Evolutionary conservation across 2,888 invertebrate species (phyloP), one percentile per base, ranked within the genome.

Genomic region (Ennomos quercinarius): DNA sequence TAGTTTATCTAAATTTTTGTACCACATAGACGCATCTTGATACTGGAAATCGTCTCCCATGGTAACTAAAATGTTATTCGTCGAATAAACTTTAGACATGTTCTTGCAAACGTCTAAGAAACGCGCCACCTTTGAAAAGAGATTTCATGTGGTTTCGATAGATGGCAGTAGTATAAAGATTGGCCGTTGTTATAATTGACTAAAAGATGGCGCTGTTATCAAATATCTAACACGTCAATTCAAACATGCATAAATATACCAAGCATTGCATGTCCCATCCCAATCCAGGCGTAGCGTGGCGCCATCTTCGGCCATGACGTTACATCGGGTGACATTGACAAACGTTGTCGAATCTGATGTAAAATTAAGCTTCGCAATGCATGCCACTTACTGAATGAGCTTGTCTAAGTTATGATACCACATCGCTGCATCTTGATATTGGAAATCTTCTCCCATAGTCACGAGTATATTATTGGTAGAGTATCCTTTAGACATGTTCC

Each of bases 41-140:
- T 97, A 98, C 72, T 96, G 95, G 81, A 99, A 99, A 86, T 99
- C 98, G 70, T 97, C 96, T 0, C 98, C 98, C 98, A 98, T 98
- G 0, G 98, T 97, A 50, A 98, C 91, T 69, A 98, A 93, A n/a
- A 98, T 90, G 79, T 98, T 96, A 64, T 95, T 95, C 0, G 96
- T 95, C 60, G 77, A 76, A 80, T 95, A 96, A 0, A 75, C 79
- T 38, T 74, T 68, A 0, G 94, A 85, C 84, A 95, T 94, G 46
- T 91, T 90, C 38, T 83, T 73, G 27, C 93, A 86, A 72, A 94
- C 94, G 0, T 83, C 78, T 63, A 95, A 72, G 76, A 96, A 95
- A 17, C 83, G 74, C 46, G 90, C 80, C 12, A 95, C 94, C 95
- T 95, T 57, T 27, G 27, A 27, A 27, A 27, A 17, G 5, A 27